Conservation (phyloP, 2,797 vertebrate species). For the Clarias platycephalus region DNA sequence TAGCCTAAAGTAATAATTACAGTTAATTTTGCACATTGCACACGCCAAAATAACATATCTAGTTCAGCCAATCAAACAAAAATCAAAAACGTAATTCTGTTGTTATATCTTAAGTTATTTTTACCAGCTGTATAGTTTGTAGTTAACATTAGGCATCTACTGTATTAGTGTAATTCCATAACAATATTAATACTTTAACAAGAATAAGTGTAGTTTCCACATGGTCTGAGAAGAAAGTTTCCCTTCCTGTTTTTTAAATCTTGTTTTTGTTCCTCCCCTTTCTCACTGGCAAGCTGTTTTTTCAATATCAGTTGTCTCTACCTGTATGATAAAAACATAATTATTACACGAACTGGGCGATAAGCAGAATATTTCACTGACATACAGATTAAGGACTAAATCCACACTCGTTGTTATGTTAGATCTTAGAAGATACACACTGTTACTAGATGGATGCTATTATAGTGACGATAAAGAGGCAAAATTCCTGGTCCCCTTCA, state of each 20-base stretch:
- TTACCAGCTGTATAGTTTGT: neutral
- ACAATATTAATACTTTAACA: constrained; percentile 13
- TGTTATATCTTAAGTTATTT: neutral
- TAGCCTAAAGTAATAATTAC: constrained; percentile 41
- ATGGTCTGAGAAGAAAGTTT: neutral
- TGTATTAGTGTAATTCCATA: neutral
- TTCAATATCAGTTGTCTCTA: neutral
- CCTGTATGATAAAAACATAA: neutral
- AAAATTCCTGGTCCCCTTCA: neutral
- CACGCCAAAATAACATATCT: constrained; percentile 22
- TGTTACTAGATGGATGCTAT: neutral
- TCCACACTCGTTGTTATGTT: neutral
- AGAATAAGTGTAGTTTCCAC: neutral
- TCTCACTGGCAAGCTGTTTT: neutral
- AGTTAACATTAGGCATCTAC: neutral
- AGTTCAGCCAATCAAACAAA: constrained; percentile 11
- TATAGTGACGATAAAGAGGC: neutral
- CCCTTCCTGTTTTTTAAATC: neutral
- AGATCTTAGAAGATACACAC: neutral
- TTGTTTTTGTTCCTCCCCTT: neutral
- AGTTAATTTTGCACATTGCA: constrained; percentile 39
- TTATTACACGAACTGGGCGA: neutral
- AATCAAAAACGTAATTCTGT: neutral
- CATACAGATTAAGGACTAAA: neutral
- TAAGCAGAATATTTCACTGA: neutral